Base-by-base conservation (phyloP, 1,140 invertebrate species). In the Drosophila ohnishii region DNA sequence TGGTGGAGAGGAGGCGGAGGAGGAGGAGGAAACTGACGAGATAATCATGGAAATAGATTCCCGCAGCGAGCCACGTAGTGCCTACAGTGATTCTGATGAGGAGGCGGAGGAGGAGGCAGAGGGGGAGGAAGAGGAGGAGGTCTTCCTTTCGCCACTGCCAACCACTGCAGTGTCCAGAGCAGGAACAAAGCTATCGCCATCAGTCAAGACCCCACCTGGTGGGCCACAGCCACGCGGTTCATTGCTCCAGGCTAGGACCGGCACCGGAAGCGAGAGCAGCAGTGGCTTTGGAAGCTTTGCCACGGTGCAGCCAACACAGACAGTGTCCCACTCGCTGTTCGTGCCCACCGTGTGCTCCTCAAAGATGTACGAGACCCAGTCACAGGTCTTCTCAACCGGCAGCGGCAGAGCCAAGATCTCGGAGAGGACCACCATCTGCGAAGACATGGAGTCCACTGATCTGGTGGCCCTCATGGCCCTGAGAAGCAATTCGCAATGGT, bases 361-460 rank as follows among this genome's bases (percentile, higher is more conserved):
- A 0, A 91, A 88, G 42, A 82, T 91, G 75, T 57, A 57, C 19
- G 80, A 78, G 53, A 37, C 67, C 3, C 50, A 71, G 40, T 58
- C 40, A 3, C 45, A 14, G 9, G 19, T 57, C 51, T 48, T 55
- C 22, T 53, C 13, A 47, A 35, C 16, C 7, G 22, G n/a, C 47
- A 22, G n/a, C 40, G 25, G 30, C 6, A 13, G 22, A 9, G 66
- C 69, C 0, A 90, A 72, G 48, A 73, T 90, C 22, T 89, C 80
- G 1, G 90, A 91, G 57, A 77, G 90, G 13, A 88, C 78, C 11
- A 91, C 89, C n/a, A 75, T 90, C 1, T 82, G 79, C 42, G 83
- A 59, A 0, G 78, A 87, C 7, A 45, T 71, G 25, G 75, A 82
- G 9, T 45, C 55, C 30, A 75, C 71, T 1, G 78, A 81, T 19